phyloP scores from a whole-genome alignment of 1,140 invertebrate genomes.

The Meloidogyne floridensis region DNA sequence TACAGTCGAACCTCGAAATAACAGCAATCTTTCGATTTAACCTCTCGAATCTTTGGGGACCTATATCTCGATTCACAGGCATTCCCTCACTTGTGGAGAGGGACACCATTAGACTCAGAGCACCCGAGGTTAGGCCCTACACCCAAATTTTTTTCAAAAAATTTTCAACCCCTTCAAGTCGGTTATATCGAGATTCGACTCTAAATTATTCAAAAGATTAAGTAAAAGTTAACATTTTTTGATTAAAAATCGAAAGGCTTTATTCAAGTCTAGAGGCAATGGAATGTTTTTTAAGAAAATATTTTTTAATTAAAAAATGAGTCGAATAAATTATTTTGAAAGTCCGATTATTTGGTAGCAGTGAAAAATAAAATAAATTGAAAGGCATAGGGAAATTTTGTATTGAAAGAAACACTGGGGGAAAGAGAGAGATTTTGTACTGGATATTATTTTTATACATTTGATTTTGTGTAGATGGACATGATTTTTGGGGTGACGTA shows the following conservation, averaged over 20 bases:
- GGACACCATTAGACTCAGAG: no score
- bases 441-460: background rate
- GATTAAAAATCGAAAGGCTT: background rate
- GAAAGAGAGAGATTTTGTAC: slow-evolving; percentile 1
- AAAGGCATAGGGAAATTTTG: background rate
- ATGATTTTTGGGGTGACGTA: background rate
- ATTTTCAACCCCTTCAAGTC: background rate
- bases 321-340: background rate
- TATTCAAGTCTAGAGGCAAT: background rate
- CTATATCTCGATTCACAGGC: no score
- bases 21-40: no score
- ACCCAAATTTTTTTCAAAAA: background rate
- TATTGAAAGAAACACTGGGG: slow-evolving; percentile 2
- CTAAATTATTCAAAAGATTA: background rate
- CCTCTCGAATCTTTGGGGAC: no score
- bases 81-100: no score
- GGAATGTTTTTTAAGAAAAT: background rate
- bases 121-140: no score
- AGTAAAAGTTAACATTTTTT: background rate
- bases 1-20: no score
- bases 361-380: background rate
- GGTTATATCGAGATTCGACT: background rate
- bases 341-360: background rate
- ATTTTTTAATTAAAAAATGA: background rate
- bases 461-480: background rate